These are phyloP conservation scores for Petaurus breviceps DNA, from an alignment of 2,113 vertebrate genomes.

Conservation along the genomic window DNA sequence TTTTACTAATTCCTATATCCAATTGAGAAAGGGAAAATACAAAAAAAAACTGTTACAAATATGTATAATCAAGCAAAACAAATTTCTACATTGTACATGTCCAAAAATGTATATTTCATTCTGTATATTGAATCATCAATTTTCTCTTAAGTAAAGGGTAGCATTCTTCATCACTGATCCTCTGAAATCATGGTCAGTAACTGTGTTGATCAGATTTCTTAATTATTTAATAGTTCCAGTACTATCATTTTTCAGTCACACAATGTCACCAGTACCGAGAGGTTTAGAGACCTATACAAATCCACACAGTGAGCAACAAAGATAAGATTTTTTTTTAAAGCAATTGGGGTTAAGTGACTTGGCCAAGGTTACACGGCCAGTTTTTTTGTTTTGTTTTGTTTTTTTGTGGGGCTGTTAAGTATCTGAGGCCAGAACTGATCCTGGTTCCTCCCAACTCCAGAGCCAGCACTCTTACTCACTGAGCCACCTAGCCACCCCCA, in stretches of 20 bases:
- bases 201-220: not conserved
- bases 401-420: too few species aligned
- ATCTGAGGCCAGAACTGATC: too few species aligned
- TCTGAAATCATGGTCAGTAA: not conserved
- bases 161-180: not conserved
- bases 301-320: not conserved
- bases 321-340: not conserved
- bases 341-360: too few species aligned
- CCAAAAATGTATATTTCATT: not conserved
- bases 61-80: not conserved
- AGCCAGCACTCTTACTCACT: too few species aligned
- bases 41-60: not conserved
- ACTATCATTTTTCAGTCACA: not conserved
- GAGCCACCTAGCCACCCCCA: too few species aligned
- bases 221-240: not conserved
- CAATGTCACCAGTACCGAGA: not conserved
- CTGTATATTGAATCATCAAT: not conserved
- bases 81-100: not conserved
- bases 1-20: not conserved
- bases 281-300: not conserved
- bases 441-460: too few species aligned
- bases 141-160: not conserved
- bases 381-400: too few species aligned
- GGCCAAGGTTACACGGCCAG: too few species aligned
- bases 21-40: too few species aligned